These are phyloP conservation scores for Odontomachus brunneus DNA, from an alignment of 1,140 invertebrate genomes.

Conservation along the genomic window DNA sequence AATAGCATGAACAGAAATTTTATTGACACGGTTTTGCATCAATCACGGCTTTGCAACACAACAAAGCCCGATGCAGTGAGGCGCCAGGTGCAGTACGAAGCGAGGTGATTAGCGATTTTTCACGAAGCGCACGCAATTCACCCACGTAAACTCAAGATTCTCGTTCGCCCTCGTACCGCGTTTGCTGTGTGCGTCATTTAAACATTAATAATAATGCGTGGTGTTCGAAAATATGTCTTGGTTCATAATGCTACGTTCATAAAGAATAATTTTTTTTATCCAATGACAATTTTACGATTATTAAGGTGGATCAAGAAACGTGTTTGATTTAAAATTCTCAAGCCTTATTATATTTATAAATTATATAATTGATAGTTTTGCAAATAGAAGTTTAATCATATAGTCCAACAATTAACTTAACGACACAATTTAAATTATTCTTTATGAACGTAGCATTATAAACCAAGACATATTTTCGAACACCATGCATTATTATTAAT, in stretches of 20 bases:
- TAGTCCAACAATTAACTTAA: no score
- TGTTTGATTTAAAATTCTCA: no score
- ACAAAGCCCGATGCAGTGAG: background rate
- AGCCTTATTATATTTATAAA: no score
- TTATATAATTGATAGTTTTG: no score
- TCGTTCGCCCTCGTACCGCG: background rate
- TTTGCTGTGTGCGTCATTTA: background rate
- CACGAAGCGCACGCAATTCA: background rate
- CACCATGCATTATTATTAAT: background rate
- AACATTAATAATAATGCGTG: background rate
- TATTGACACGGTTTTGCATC: slow-evolving; percentile 1
- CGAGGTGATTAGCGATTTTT: slow-evolving; percentile 44
- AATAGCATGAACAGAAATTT: slow-evolving; percentile 18
- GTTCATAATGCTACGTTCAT: background rate
- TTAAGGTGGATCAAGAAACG: no score
- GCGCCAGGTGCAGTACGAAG: slow-evolving; percentile 36
- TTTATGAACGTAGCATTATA: no score
- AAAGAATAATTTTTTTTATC: no score
- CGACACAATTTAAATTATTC: no score
- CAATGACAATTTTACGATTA: no score
- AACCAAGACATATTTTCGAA: background rate
- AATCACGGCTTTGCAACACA: background rate
- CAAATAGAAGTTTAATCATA: no score
- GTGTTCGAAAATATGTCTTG: background rate
- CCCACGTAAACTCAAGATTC: slow-evolving; percentile 18